A percentile compares a stretch with the other conserved stretches of the same genome.
phyloP scores from a whole-genome alignment of 1,140 invertebrate genomes.

The Tetragonula clypearis region DNA sequence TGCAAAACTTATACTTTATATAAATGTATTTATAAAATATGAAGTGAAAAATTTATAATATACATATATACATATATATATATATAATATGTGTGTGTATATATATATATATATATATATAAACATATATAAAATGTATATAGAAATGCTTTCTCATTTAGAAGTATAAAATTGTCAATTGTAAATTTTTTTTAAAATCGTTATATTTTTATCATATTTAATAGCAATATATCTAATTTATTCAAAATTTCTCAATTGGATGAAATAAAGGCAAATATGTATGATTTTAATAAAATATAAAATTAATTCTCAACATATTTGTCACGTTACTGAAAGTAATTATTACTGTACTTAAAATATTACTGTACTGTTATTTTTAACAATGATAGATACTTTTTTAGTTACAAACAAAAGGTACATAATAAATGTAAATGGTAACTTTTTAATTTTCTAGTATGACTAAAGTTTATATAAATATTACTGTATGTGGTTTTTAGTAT shows the following conservation, averaged over 20 bases:
- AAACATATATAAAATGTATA: not conserved
- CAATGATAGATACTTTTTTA: conserved; percentile 17
- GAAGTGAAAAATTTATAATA: conserved; percentile 6
- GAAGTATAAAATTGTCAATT: conserved; percentile 23
- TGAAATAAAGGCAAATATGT: conserved; percentile 34
- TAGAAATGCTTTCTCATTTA: not conserved
- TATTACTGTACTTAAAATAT: not conserved
- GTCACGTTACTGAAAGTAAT: not conserved
- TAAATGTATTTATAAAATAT: conserved; percentile 37
- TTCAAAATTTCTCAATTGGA: conserved; percentile 2
- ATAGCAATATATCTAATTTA: conserved; percentile 31
- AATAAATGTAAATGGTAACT: conserved; percentile 60
- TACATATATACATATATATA: not conserved
- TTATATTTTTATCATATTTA: conserved; percentile 8
- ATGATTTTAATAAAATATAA: not conserved
- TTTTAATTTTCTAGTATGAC: conserved; percentile 50
- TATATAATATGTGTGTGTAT: not conserved
- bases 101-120: not conserved
- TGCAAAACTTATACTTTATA: conserved; percentile 16
- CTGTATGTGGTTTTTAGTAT: conserved; percentile 19
- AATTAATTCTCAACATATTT: not conserved
- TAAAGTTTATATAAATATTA: conserved; percentile 43
- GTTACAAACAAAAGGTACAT: conserved; percentile 54
- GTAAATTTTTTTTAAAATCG: conserved; percentile 22
- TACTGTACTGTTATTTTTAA: not conserved